Conservation (phyloP, 2,797 vertebrate species). For the Muscicapa comitata region DNA sequence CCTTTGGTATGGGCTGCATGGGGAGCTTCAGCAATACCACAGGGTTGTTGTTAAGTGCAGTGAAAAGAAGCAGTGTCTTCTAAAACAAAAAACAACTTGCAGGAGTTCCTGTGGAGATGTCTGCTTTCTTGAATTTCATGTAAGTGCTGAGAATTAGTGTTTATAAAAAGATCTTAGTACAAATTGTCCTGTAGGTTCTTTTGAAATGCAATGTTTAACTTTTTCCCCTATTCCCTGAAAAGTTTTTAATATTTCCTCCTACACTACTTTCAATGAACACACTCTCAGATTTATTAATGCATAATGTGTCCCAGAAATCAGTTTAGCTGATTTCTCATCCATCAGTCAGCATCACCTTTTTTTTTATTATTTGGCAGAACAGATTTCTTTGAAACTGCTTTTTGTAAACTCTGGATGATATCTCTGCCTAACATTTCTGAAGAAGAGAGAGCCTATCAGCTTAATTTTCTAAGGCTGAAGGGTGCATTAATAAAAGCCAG, state of each 20-base stretch:
- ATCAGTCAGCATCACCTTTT: neutral
- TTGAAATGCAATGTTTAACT: neutral
- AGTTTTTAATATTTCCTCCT: neutral
- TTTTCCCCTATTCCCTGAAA: neutral
- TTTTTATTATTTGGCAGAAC: neutral
- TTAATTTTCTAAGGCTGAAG: neutral
- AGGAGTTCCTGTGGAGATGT: neutral
- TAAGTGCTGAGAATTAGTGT: neutral
- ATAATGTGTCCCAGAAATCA: neutral
- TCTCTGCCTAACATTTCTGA: neutral
- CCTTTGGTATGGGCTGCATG: neutral
- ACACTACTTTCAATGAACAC: neutral
- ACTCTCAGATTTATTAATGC: neutral
- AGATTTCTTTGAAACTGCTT: neutral
- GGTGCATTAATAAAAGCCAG: neutral
- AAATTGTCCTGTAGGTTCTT: constrained; percentile 3
- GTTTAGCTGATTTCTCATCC: neutral
- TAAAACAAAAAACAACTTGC: neutral
- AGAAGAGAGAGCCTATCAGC: neutral
- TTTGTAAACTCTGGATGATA: neutral
- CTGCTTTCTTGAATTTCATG: neutral
- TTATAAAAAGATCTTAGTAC: neutral
- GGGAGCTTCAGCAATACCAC: neutral
- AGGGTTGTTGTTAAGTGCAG: neutral
- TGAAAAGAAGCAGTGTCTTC: neutral